Evolutionary conservation across 1,140 invertebrate genomes (phyloP).

Genomic region (Drosophila tsacasi): DNA sequence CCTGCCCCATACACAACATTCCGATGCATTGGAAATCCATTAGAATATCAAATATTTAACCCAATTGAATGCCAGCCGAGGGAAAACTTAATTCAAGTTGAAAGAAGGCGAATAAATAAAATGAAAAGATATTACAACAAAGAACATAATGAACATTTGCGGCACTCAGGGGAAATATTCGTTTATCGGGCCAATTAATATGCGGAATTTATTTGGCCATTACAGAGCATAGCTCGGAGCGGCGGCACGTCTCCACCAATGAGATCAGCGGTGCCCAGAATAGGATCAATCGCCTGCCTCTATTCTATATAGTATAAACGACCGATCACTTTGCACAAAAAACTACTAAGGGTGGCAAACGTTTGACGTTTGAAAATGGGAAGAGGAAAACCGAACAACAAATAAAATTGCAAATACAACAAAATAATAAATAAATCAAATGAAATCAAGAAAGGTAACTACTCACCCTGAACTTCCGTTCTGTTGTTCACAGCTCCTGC

Average conservation of each 20-base stretch:
- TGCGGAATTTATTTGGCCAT: constrained; percentile 40
- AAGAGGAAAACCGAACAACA: neutral
- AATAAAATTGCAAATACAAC: neutral
- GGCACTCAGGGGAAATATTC: constrained; percentile 45
- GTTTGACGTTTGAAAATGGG: no score
- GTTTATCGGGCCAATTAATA: constrained; percentile 49
- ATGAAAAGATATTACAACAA: constrained; percentile 38
- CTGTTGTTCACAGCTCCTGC: neutral
- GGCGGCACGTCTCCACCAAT: constrained; percentile 11
- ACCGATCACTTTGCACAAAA: neutral
- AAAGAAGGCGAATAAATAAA: constrained; percentile 28
- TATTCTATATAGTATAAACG: no score
- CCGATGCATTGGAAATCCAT: constrained; percentile 49
- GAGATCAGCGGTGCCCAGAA: constrained; percentile 27
- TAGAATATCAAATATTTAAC: constrained; percentile 52
- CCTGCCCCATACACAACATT: neutral
- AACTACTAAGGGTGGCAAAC: neutral
- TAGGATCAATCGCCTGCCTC: neutral
- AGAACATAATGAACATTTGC: constrained; percentile 11
- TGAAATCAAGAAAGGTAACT: constrained; percentile 2
- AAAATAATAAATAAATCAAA: neutral
- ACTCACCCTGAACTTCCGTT: constrained; percentile 5
- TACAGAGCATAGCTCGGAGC: constrained; percentile 18
- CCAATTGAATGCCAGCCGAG: constrained; percentile 34
- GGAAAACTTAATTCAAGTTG: constrained; percentile 42